Base-by-base conservation (phyloP, 53 echinoderm and acorn worm species). In the Antedon mediterranea region DNA sequence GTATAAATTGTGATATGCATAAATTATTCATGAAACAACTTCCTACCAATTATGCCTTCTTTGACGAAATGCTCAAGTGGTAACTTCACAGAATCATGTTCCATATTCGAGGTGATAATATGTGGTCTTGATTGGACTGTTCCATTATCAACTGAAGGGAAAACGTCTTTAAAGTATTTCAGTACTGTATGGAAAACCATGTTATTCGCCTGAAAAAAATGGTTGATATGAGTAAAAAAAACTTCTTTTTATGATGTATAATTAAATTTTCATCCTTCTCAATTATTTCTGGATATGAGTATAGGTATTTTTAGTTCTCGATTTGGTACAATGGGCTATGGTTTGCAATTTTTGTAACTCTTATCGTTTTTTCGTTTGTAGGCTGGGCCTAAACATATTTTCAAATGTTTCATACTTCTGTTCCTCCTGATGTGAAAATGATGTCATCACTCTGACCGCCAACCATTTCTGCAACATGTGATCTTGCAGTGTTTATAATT, bases 351-450 rank as follows among this genome's bases (percentile, higher is more conserved):
- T n/a, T n/a, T n/a, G n/a, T n/a, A n/a, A n/a, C n/a, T n/a, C n/a
- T n/a, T n/a, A n/a, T n/a, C n/a, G n/a, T n/a, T n/a, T n/a, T n/a
- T n/a, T n/a, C n/a, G n/a, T n/a, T n/a, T n/a, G n/a, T n/a, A n/a
- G n/a, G n/a, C n/a, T n/a, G n/a, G n/a, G n/a, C n/a, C n/a, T n/a
- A n/a, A n/a, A n/a, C n/a, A n/a, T n/a, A n/a, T n/a, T n/a, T n/a
- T n/a, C n/a, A n/a, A n/a, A n/a, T n/a, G n/a, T n/a, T 72, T 31
- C 44, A 74, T 85, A 92, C 93, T 89, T 92, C 93, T 77, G 93
- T 92, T 20, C 93, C 93, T 13, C 93, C 93, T 28, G 93, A 92
- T 74, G 89, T 92, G 44, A 92, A 92, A 43, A 92, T 82, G 78
- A 92, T 87, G 33, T 92, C 93, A 73, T 83, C 71, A 26, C 72